A percentile compares a stretch with the other conserved stretches of the same genome.
phyloP scores from a whole-genome alignment of 2,797 vertebrate genomes.

The Poeciliopsis paucimaculata region DNA sequence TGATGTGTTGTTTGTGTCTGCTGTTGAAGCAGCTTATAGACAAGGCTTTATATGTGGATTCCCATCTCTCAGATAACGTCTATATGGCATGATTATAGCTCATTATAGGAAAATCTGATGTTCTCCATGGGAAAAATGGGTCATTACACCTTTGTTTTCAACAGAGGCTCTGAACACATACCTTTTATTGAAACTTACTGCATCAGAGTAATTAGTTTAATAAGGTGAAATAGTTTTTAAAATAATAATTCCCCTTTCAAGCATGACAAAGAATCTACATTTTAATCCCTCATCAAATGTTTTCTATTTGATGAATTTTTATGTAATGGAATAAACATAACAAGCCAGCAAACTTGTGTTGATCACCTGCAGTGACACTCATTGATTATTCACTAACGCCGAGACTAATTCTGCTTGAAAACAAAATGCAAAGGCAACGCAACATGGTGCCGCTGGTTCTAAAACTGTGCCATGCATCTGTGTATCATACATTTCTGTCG shows the following conservation, averaged over 20 bases:
- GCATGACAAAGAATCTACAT: slow-evolving; percentile 8
- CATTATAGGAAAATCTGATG: slow-evolving; percentile 69
- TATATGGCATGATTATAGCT: slow-evolving; percentile 56
- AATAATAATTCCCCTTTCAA: slow-evolving; percentile 24
- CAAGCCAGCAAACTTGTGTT: slow-evolving; percentile 25
- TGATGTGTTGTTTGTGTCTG: slow-evolving; percentile 50
- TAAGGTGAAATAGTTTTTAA: slow-evolving; percentile 18
- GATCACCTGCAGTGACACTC: slow-evolving; percentile 51
- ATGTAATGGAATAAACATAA: slow-evolving; percentile 40
- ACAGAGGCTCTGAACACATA: slow-evolving; percentile 30
- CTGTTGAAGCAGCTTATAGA: slow-evolving; percentile 41
- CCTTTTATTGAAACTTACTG: slow-evolving; percentile 30
- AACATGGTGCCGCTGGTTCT: slow-evolving; percentile 28
- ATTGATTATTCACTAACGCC: slow-evolving; percentile 52
- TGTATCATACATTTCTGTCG: slow-evolving; percentile 57
- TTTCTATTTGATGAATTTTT: slow-evolving; percentile 11
- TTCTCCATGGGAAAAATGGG: slow-evolving; percentile 56
- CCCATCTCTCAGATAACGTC: slow-evolving; percentile 40
- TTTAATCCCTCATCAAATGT: neutral
- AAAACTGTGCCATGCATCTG: slow-evolving; percentile 28
- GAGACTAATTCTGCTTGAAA: slow-evolving; percentile 54
- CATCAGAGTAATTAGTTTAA: slow-evolving; percentile 22
- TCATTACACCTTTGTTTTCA: slow-evolving; percentile 58
- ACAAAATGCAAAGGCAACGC: slow-evolving; percentile 52
- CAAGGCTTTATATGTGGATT: slow-evolving; percentile 27